These are phyloP conservation scores for Hyles euphorbiae DNA, from an alignment of 1,140 invertebrate genomes.

Conservation along the genomic window DNA sequence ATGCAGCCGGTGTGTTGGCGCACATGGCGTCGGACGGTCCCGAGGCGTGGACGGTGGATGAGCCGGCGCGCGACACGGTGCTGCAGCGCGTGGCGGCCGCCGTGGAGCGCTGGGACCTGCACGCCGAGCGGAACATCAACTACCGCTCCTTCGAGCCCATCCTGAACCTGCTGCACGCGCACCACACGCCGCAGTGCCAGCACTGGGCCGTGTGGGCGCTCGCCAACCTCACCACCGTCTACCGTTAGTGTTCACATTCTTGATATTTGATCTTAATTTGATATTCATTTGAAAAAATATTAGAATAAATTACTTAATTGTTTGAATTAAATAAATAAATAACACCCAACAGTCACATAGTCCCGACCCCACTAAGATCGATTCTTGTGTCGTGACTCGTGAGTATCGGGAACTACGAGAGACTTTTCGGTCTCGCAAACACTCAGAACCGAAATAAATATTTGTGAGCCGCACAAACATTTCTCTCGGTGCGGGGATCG, in stretches of 20 bases:
- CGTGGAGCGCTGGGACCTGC: slow-evolving; percentile 91
- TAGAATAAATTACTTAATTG: too few relatives aligned
- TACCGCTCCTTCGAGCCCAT: slow-evolving; percentile 97
- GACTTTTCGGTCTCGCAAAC: too few relatives aligned
- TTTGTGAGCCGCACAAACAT: too few relatives aligned
- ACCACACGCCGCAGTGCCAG: slow-evolving; percentile 93
- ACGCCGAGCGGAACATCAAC: slow-evolving; percentile 94
- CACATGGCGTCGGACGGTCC: slow-evolving; percentile 96
- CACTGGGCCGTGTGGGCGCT: slow-evolving; percentile 99
- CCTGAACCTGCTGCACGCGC: slow-evolving; percentile 85
- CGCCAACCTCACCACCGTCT: slow-evolving; percentile 95
- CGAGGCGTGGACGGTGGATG: slow-evolving; percentile 86
- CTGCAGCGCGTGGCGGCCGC: slow-evolving; percentile 85
- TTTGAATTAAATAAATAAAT: too few relatives aligned
- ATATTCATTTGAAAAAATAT: too few relatives aligned
- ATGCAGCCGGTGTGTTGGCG: slow-evolving; percentile 95
- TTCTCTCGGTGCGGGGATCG: too few relatives aligned
- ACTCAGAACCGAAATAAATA: too few relatives aligned
- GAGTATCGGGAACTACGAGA: too few relatives aligned
- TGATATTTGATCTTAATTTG: slow-evolving; percentile 35
- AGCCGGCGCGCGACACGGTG: slow-evolving; percentile 84
- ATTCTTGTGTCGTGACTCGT: too few relatives aligned
- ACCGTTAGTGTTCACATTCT: slow-evolving; percentile 82
- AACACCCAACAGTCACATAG: too few relatives aligned
- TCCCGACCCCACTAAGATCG: too few relatives aligned